Base-by-base conservation (phyloP, 2,113 vertebrate species). In the Ailurus styani region DNA sequence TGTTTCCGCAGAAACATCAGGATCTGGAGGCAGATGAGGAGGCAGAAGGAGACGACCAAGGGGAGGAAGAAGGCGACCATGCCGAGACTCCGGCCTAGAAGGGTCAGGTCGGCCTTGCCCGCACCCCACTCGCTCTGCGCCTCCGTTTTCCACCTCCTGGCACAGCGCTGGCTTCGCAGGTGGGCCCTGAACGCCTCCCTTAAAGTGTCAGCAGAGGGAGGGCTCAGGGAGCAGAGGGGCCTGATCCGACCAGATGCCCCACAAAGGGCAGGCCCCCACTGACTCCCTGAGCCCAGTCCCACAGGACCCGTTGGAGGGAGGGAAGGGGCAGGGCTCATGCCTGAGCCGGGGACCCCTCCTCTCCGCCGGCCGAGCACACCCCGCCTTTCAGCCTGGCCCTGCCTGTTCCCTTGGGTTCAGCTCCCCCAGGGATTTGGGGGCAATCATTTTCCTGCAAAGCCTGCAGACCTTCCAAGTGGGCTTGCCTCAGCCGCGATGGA, bases 71-170 rank as follows among this genome's bases (percentile, higher is more conserved):
- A 13, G 20, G 0, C 11, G 42, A 1, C 0, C 1, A 79, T 0
- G 92, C 91, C 0, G 64, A 90, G 14, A 23, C 1, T 0, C 13
- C 42, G 1, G 18, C 37, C 70, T 97, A 92, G 83, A 47, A 42
- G 54, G 14, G 42, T 17, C 42, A 47, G 15, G 73, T 3, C 62
- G 12, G 31, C 87, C 50, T 12, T 6, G 40, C 9, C 60, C 0
- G 2, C 20, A 0, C 15, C 5, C 62, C 0, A 9, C 45, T 9
- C 27, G 3, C 54, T 0, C 0, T 0, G 4, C 1, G 1, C 55
- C 57, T 6, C 6, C 7, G 7, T 0, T 1, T 27, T 72, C 77
- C 50, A 2, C 31, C 37, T 40, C 50, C 6, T 12, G 29, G 60
- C 18, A 5, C 20, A 0, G 10, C 17, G 42, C 47, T 11, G 72